Evolutionary conservation across 2,113 vertebrate species (phyloP).

Genomic region (Muntiacus muntjak): DNA sequence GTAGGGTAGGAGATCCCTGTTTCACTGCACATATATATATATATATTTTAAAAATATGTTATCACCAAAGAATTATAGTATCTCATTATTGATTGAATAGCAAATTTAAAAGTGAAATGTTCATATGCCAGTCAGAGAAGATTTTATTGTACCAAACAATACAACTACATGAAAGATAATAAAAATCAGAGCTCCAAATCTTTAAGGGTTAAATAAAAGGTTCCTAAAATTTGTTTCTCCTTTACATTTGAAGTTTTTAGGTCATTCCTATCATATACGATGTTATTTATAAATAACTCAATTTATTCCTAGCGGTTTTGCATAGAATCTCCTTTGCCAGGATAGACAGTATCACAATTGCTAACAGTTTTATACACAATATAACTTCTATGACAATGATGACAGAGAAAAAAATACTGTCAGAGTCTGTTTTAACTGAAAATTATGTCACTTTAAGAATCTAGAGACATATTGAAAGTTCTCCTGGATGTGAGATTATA

Average conservation of each 20-base stretch:
- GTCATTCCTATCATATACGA: not conserved
- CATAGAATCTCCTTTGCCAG: not conserved
- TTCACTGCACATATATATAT: not conserved
- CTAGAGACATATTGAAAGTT: not conserved
- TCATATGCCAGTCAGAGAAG: not conserved
- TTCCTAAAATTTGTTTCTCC: not conserved
- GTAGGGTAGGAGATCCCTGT: not conserved
- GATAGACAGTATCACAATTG: not conserved
- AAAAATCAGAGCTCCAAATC: not conserved
- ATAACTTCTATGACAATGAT: not conserved
- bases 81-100: not conserved
- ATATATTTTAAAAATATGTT: not conserved
- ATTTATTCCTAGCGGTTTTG: not conserved
- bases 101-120: not conserved
- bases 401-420: not conserved
- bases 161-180: not conserved
- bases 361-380: not conserved
- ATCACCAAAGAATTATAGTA: not conserved
- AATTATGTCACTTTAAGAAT: not conserved
- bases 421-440: not conserved
- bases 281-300: not conserved
- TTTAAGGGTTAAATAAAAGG: not conserved
- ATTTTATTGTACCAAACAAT: not conserved
- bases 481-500: not conserved
- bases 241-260: not conserved